phyloP scores from a whole-genome alignment of 2,797 vertebrate genomes.

The Poecilia wingei region DNA sequence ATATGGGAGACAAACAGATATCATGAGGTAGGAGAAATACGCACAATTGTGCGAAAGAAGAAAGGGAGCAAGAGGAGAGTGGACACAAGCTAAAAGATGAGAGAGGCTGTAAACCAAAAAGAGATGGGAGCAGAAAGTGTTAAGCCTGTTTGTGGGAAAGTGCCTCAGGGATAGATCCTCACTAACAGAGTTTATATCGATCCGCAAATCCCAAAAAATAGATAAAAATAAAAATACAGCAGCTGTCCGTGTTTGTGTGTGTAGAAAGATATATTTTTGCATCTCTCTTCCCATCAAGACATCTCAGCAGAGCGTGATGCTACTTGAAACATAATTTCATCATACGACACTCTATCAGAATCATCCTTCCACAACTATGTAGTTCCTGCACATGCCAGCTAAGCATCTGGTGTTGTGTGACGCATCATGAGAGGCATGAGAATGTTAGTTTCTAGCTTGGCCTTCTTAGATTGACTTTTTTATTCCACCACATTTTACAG shows the following conservation, averaged over 20 bases:
- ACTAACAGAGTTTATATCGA: conserved; percentile 73
- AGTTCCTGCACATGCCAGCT: background rate
- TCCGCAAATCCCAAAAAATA: conserved; percentile 60
- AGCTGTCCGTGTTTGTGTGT: conserved; percentile 22
- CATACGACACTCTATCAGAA: background rate
- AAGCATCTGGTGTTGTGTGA: background rate
- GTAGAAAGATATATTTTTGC: background rate
- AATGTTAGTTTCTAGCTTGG: background rate
- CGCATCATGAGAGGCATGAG: background rate
- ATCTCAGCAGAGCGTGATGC: background rate
- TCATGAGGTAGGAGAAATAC: conserved; percentile 10
- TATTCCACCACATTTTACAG: background rate
- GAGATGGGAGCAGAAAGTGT: conserved; percentile 49
- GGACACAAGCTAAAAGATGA: conserved; percentile 53
- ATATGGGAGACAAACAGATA: background rate
- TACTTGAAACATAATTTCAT: background rate
- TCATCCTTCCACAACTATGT: background rate
- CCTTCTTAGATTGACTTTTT: background rate
- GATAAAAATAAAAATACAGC: conserved; percentile 26
- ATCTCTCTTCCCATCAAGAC: background rate
- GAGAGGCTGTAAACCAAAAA: conserved; percentile 37
- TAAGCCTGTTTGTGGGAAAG: conserved; percentile 77
- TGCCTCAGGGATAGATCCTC: conserved; percentile 70
- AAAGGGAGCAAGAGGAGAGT: conserved; percentile 21
- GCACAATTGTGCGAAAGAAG: background rate